These are phyloP conservation scores for Linnaemya tessellans DNA, from an alignment of 2,888 invertebrate genomes.

Conservation along the genomic window DNA sequence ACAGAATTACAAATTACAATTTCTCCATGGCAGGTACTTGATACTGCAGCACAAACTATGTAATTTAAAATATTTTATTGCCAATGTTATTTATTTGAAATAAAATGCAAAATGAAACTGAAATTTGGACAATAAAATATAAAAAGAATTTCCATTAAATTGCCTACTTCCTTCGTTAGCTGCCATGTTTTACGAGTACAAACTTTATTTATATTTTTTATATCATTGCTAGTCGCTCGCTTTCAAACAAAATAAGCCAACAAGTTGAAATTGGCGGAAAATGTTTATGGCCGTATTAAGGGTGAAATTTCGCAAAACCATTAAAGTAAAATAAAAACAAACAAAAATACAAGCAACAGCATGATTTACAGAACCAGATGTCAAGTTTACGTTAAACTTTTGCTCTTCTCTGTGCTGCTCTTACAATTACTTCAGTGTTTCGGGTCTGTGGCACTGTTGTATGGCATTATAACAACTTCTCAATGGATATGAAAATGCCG, in stretches of 20 bases:
- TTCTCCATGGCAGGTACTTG: slow-evolving; percentile 33
- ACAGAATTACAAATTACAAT: slow-evolving; percentile 50
- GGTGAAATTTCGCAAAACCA: slow-evolving; percentile 47
- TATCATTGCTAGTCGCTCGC: background rate
- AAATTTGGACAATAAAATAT: slow-evolving; percentile 22
- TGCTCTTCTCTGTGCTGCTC: slow-evolving; percentile 6
- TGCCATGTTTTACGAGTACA: slow-evolving; percentile 50
- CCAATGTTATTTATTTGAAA: slow-evolving; percentile 52
- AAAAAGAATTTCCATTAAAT: slow-evolving; percentile 64
- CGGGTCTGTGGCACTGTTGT: background rate
- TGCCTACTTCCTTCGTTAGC: slow-evolving; percentile 60
- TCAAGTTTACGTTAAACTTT: slow-evolving; percentile 54
- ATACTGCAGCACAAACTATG: slow-evolving; percentile 26
- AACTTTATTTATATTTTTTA: background rate
- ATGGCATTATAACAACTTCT: slow-evolving; percentile 20
- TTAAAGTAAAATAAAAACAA: slow-evolving; percentile 6
- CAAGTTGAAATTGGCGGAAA: slow-evolving; percentile 71
- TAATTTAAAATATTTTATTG: slow-evolving; percentile 57
- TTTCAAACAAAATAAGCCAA: slow-evolving; percentile 55
- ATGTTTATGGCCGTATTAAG: slow-evolving; percentile 66
- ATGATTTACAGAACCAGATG: slow-evolving; percentile 63
- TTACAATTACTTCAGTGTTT: slow-evolving; percentile 11
- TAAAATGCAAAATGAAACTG: slow-evolving; percentile 37
- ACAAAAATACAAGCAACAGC: slow-evolving; percentile 61
- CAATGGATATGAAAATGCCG: slow-evolving; percentile 50